Percentiles rank a stretch among this genome's conserved stretches.
phyloP scores from a whole-genome alignment of 1,140 invertebrate species.

The Sycophaga agraensis region DNA sequence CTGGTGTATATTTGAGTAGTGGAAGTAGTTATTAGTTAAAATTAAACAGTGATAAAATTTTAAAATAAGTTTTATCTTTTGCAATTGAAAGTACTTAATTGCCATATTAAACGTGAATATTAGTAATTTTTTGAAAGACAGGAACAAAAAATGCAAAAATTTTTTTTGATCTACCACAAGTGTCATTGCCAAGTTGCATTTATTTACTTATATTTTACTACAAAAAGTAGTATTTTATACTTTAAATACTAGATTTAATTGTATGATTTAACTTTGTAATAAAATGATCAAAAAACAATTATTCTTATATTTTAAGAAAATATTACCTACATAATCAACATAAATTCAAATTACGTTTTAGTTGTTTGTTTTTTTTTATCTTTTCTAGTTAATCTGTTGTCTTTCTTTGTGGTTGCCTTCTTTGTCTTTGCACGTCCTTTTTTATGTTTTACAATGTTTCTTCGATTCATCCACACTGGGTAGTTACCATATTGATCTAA shows the following conservation, averaged over 20 bases:
- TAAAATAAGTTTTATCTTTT: too few relatives aligned
- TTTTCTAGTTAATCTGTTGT: slow-evolving; percentile 47
- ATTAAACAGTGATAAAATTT: too few relatives aligned
- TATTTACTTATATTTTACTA: slow-evolving; percentile 27
- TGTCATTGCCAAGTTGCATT: slow-evolving; percentile 43
- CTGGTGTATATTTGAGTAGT: slow-evolving; percentile 23
- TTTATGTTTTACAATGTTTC: slow-evolving; percentile 61
- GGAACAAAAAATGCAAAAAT: too few relatives aligned
- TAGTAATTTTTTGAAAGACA: too few relatives aligned
- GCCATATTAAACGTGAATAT: too few relatives aligned
- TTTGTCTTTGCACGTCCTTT: slow-evolving; percentile 53
- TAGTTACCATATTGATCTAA: slow-evolving; percentile 66
- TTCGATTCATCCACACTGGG: slow-evolving; percentile 64
- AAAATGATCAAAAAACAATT: slow-evolving; percentile 28
- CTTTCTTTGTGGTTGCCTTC: slow-evolving; percentile 50
- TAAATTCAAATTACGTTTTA: slow-evolving; percentile 17
- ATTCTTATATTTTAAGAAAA: slow-evolving; percentile 5
- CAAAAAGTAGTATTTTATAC: slow-evolving; percentile 11
- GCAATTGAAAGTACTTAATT: too few relatives aligned
- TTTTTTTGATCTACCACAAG: slow-evolving; percentile 4
- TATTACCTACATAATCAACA: neutral
- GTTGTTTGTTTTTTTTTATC: slow-evolving; percentile 40
- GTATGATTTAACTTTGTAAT: slow-evolving; percentile 36
- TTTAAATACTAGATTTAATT: neutral
- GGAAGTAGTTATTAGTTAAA: neutral